Evolutionary conservation across 2,888 invertebrate species (phyloP).

Genomic region (Selenia dentaria): DNA sequence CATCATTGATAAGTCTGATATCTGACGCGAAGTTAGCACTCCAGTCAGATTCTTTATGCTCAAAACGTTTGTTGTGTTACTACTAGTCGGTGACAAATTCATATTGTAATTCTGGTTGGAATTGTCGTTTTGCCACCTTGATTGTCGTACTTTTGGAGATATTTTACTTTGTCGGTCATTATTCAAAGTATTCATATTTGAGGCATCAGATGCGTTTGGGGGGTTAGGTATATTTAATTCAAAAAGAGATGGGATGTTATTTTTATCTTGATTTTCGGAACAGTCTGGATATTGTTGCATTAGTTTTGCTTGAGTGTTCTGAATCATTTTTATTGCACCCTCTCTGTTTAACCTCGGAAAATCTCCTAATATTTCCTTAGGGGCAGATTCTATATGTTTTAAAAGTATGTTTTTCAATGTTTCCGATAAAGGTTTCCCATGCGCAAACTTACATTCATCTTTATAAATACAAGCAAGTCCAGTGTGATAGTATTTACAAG

Average conservation of each 20-base stretch:
- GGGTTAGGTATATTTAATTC: constrained; percentile 76
- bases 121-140: constrained; percentile 78
- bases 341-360: constrained; percentile 93
- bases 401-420: constrained; percentile 87
- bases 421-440: constrained; percentile 93
- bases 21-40: constrained; percentile 83
- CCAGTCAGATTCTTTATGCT: constrained; percentile 84
- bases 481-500: constrained; percentile 98
- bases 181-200: constrained; percentile 57
- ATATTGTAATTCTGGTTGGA: constrained; percentile 54
- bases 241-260: constrained; percentile 71
- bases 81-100: constrained; percentile 54
- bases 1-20: constrained; percentile 84
- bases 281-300: constrained; percentile 70
- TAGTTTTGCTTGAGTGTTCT: constrained; percentile 72
- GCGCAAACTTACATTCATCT: constrained; percentile 97
- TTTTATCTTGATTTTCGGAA: constrained; percentile 60
- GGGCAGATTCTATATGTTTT: constrained; percentile 94
- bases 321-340: constrained; percentile 86
- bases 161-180: constrained; percentile 69
- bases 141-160: constrained; percentile 77
- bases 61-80: constrained; percentile 67
- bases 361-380: constrained; percentile 95
- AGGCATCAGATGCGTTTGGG: constrained; percentile 52
- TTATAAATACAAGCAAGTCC: constrained; percentile 93